Evolutionary conservation across 2,113 vertebrate species (phyloP), one percentile per base, ranked within the genome.

Genomic region (Phainopepla nitens): DNA sequence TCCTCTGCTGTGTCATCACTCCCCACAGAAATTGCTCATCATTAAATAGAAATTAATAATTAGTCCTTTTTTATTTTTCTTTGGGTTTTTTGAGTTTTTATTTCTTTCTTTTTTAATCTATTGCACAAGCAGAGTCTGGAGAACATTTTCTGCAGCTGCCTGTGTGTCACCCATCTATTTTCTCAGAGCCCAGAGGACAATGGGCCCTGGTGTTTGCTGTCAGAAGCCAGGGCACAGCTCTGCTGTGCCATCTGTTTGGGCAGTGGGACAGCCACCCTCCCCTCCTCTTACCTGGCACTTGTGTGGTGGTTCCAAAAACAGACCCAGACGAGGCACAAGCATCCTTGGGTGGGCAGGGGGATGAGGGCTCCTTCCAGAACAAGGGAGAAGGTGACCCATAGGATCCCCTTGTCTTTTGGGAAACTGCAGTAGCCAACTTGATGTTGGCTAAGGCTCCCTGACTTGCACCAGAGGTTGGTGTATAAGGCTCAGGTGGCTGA

Each of bases 91-190:
- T 7, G 3, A 7, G 9, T 6, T 15, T 8, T 54, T 24, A 0
- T 20, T 31, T 50, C 6, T 72, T 76, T 76, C 4, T 6, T 78
- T 90, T 78, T 77, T 20, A 86, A 72, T 71, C 57, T 23, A 31
- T 73, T 87, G 65, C 78, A 87, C 45, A 79, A 93, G n/a, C 53
- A 78, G n/a, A 64, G 39, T 35, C 61, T 92, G 70, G 65, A 91
- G 73, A 89, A 73, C 24, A 77, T 82, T 85, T 90, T 91, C 75
- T 78, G 42, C 83, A 93, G 89, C 69, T 90, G 89, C 56, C 27
- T 79, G 15, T 24, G 25, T 75, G 57, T 44, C 78, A 72, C 78
- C 50, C 66, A 57, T 36, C 49, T 79, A 42, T 94, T 89, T 82
- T 85, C 73, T 76, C 0, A 0, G n/a, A 22, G 17, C 24, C 11